A percentile compares a stretch with the other conserved stretches of the same genome.
These are phyloP conservation scores for Leptobrachium ailaonicum DNA, from an alignment of 2,113 vertebrate genomes.

Conservation along the genomic window DNA sequence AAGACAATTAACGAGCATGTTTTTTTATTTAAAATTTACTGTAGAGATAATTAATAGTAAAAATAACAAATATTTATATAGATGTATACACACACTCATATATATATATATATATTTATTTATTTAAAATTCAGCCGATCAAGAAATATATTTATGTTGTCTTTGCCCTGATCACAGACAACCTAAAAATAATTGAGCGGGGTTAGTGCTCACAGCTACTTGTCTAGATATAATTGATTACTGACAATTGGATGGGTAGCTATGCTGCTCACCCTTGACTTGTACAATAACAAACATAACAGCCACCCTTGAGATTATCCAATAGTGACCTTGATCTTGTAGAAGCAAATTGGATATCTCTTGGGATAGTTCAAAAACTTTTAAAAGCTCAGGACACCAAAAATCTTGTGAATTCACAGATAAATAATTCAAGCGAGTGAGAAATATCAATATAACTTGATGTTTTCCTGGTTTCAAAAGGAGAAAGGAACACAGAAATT, in stretches of 20 bases:
- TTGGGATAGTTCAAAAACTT: conserved; percentile 22
- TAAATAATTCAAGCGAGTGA: too few species aligned
- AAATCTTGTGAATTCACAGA: not conserved
- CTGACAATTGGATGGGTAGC: conserved; percentile 35
- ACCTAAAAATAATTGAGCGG: not conserved
- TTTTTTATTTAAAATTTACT: too few species aligned
- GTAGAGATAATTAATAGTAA: too few species aligned
- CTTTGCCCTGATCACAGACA: too few species aligned
- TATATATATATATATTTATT: too few species aligned
- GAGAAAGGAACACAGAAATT: too few species aligned
- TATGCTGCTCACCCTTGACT: conserved; percentile 23
- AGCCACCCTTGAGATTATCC: conserved; percentile 31
- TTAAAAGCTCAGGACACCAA: conserved; percentile 16
- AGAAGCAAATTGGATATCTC: conserved; percentile 35
- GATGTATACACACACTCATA: too few species aligned
- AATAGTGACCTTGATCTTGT: conserved; percentile 33
- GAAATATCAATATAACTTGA: too few species aligned
- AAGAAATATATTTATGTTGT: not conserved
- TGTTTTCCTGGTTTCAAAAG: too few species aligned
- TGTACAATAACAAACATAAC: conserved; percentile 26
- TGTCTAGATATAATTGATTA: conserved; percentile 19
- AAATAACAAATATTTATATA: too few species aligned
- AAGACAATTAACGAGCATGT: too few species aligned
- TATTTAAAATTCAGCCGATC: too few species aligned
- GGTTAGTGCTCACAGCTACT: conserved; percentile 8